phyloP scores from a whole-genome alignment of 1,140 invertebrate species.

The Leptinotarsa texana region DNA sequence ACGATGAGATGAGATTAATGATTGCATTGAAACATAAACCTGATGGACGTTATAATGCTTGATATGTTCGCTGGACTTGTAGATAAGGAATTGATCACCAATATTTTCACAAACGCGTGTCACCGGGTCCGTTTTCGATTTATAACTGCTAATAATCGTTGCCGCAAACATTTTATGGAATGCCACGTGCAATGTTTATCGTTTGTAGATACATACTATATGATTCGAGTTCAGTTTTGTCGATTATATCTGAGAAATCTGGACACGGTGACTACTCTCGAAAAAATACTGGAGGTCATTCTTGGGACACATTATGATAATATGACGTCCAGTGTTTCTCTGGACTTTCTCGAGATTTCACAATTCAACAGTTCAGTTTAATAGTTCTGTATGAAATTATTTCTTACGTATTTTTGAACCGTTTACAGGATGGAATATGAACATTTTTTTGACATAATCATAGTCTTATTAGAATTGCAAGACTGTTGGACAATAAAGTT shows the following conservation, averaged over 20 bases:
- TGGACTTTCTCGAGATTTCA: background rate
- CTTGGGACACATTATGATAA: background rate
- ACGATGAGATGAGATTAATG: conserved; percentile 26
- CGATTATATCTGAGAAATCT: no score
- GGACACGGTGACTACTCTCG: background rate
- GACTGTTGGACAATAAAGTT: no score
- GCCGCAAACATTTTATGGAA: background rate
- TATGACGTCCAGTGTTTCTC: background rate
- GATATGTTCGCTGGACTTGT: conserved; percentile 25
- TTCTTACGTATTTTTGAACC: no score
- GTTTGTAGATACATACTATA: background rate
- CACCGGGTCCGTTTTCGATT: conserved; percentile 17
- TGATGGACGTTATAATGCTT: conserved; percentile 26
- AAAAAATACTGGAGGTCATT: background rate
- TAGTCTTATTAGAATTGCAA: no score
- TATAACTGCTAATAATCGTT: conserved; percentile 14
- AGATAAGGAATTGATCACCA: conserved; percentile 26
- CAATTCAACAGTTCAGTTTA: no score
- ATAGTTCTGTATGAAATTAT: no score
- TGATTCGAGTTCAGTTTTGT: background rate
- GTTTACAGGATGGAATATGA: no score
- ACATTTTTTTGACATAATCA: no score
- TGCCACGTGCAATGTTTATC: background rate
- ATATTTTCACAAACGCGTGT: conserved; percentile 19
- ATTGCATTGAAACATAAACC: conserved; percentile 27